Base-by-base conservation (phyloP, 2,888 invertebrate genomes). In the Cordylochernes scorpioides region DNA sequence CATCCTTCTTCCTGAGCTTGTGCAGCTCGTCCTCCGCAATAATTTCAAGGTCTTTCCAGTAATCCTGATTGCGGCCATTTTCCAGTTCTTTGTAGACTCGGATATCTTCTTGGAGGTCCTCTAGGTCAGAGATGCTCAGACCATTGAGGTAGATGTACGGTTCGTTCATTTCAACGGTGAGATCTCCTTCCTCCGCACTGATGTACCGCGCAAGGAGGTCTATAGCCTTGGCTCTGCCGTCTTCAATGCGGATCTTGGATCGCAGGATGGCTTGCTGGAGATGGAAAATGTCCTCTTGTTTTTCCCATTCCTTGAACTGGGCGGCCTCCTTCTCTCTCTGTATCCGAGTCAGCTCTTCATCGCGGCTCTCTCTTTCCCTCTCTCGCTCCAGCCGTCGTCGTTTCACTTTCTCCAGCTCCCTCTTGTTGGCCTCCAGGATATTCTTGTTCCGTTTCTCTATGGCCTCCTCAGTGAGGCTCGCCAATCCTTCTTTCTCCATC, bases 161-260 rank as follows among this genome's bases (percentile, higher is more conserved):
- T 51, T 97, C 91, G 49, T 88, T 84, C 78, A 97, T 82, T 58
- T 94, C 91, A 15, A 91, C 71, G 19, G 35, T 36, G 19, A 35
- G 36, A 25, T 38, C 36, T 15, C 39, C 39, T 17, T 40, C 40
- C 24, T 40, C 40, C 1, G 75, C 72, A 49, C 75, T 74, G 32
- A 91, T 78, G 48, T 94, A 97, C 59, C 91, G 78, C 0, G 91
- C 91, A 31, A 97, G 58, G 38, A 94, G 60, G 61, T 99, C 97
- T 41, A 99, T 97, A 0, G 97, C 91, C 49, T 97, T 97, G 0
- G 94, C 91, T 45, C 94, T 61, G 4, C 84, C 84, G 53, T 94
- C 91, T 39, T 86, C 74, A 34, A 99, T 94, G 36, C 97, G 66
- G 40, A 97, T 91, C 49, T 75, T 70, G 28, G 88, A 86, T 44